phyloP scores from a whole-genome alignment of 2,888 invertebrate genomes.

The Trisateles emortualis region DNA sequence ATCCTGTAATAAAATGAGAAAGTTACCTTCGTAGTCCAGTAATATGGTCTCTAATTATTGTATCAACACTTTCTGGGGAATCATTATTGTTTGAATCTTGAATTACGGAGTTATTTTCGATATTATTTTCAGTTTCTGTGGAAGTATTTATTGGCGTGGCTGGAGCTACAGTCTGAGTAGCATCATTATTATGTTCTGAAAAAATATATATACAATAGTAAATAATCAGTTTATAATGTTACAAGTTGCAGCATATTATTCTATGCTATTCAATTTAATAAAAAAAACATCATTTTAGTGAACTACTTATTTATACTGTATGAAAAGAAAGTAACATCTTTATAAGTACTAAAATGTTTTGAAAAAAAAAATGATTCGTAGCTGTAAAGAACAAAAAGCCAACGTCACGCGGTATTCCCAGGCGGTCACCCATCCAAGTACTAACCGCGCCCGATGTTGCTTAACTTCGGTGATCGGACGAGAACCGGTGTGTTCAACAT shows the following conservation, averaged over 20 bases:
- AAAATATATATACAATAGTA: constrained; percentile 1
- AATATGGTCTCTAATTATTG: constrained; percentile 55
- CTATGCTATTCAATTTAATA: no score
- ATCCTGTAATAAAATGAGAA: neutral
- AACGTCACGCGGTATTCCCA: constrained; percentile 70
- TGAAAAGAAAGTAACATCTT: no score
- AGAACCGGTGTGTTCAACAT: constrained; percentile 82
- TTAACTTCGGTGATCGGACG: constrained; percentile 85
- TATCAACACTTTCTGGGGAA: constrained; percentile 57
- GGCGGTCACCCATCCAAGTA: constrained; percentile 84
- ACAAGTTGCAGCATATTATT: no score
- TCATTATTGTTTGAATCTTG: constrained; percentile 39
- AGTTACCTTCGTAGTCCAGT: constrained; percentile 62
- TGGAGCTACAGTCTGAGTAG: constrained; percentile 46
- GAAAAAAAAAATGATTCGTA: no score
- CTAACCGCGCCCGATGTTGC: constrained; percentile 82
- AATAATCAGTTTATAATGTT: no score
- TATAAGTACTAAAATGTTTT: no score
- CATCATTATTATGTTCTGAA: constrained; percentile 33
- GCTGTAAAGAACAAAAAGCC: constrained; percentile 55
- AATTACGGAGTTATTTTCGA: constrained; percentile 38
- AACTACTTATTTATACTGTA: no score
- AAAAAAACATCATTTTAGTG: no score
- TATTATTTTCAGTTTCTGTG: constrained; percentile 39
- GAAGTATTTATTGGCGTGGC: constrained; percentile 48